phyloP scores from a whole-genome alignment of 2,113 vertebrate species.

The Zootoca vivipara region DNA sequence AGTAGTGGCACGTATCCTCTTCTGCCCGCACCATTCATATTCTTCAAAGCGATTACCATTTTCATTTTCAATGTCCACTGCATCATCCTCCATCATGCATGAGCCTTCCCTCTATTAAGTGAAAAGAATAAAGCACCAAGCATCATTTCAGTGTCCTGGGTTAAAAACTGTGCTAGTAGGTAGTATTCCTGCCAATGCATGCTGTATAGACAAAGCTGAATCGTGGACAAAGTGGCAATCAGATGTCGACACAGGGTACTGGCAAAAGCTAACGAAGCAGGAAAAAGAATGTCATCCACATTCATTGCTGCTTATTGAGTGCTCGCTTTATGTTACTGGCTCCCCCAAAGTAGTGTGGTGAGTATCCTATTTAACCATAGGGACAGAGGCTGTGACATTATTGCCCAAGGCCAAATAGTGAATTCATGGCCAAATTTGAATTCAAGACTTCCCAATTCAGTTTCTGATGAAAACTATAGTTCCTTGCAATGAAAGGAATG shows the following conservation, averaged over 20 bases:
- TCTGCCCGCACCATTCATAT: conserved; percentile 99
- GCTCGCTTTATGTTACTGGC: neutral
- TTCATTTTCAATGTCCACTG: conserved; percentile 93
- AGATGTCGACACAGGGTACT: neutral
- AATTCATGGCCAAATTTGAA: neutral
- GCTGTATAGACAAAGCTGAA: neutral
- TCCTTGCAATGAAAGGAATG: neutral
- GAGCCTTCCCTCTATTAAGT: conserved; percentile 91
- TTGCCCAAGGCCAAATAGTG: neutral
- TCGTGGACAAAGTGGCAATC: neutral
- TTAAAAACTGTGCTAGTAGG: conserved; percentile 4
- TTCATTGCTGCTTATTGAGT: neutral
- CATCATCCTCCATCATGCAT: conserved; percentile 91
- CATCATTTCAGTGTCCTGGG: neutral
- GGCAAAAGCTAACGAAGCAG: neutral
- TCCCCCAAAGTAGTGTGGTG: neutral
- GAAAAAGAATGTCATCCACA: neutral
- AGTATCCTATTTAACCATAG: neutral
- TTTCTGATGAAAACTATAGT: neutral
- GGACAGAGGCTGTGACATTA: neutral
- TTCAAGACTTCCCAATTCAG: neutral
- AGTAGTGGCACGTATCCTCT: conserved; percentile 95
- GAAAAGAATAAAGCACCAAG: conserved; percentile 2
- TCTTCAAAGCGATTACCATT: conserved; percentile 96
- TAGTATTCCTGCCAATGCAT: neutral